Evolutionary conservation across 2,113 vertebrate genomes (phyloP).

Genomic region (Aspidoscelis tigris): DNA sequence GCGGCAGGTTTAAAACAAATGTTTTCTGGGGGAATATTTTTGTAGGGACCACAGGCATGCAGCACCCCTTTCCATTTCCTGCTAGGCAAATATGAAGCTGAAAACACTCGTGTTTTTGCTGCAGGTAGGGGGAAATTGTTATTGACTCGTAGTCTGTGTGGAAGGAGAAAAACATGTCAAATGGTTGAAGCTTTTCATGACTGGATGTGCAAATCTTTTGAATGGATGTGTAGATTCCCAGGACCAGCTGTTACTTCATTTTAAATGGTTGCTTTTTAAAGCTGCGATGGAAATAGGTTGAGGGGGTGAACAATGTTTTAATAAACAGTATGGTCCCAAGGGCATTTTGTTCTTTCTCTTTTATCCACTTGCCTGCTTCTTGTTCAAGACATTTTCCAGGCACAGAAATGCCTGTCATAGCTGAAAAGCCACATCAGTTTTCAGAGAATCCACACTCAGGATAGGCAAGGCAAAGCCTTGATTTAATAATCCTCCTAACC

Average conservation of each 20-base stretch:
- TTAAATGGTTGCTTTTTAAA: conserved; percentile 13
- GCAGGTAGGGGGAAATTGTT: background rate
- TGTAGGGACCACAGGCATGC: background rate
- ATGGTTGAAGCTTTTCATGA: background rate
- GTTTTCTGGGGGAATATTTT: background rate
- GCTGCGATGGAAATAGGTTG: conserved; percentile 47
- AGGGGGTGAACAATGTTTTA: conserved; percentile 52
- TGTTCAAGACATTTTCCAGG: background rate
- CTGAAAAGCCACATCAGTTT: background rate
- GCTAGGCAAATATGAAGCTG: background rate
- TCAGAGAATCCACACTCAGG: background rate
- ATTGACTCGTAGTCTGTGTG: background rate
- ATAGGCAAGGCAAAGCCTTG: background rate
- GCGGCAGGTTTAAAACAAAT: conserved; percentile 2
- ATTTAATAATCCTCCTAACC: too few species aligned
- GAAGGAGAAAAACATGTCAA: too few species aligned
- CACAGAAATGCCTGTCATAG: background rate
- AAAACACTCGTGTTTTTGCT: too few species aligned
- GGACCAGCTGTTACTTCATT: conserved; percentile 33
- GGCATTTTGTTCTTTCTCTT: background rate
- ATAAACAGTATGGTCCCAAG: conserved; percentile 67
- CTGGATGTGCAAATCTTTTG: conserved; percentile 28
- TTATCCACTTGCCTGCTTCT: background rate
- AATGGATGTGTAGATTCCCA: background rate
- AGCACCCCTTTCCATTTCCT: background rate